Conservation (phyloP, 1,140 invertebrate species). For the Papilio aristodemus region DNA sequence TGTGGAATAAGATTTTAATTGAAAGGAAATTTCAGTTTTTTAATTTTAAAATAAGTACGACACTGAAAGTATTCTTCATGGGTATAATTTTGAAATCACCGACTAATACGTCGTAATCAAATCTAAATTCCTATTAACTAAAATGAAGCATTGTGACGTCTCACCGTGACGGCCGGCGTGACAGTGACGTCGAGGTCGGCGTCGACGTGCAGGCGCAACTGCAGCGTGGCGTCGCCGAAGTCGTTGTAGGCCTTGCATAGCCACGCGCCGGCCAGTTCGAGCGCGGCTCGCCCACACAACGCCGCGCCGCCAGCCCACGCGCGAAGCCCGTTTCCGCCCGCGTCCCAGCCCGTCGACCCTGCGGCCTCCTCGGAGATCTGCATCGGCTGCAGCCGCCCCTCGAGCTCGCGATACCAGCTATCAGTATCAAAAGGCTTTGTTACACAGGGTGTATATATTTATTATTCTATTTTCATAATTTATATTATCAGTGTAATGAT, state of each 20-base stretch:
- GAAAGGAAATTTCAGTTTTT: too few species aligned
- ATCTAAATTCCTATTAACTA: too few species aligned
- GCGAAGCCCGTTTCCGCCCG: slow-evolving; percentile 42
- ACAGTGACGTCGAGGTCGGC: slow-evolving; percentile 53
- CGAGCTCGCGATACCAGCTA: slow-evolving; percentile 63
- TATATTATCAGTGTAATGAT: too few species aligned
- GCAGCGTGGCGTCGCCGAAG: slow-evolving; percentile 62
- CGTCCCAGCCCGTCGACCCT: slow-evolving; percentile 49
- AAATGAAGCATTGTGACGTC: too few species aligned
- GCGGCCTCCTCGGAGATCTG: slow-evolving; percentile 61
- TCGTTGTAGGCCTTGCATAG: slow-evolving; percentile 65
- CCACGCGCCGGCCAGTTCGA: slow-evolving; percentile 52
- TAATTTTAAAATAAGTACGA: too few species aligned
- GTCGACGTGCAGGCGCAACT: slow-evolving; percentile 49
- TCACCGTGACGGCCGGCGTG: slow-evolving; percentile 48
- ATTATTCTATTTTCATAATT: too few species aligned
- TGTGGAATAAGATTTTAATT: too few species aligned
- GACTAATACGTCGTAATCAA: too few species aligned
- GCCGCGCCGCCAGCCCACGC: slow-evolving; percentile 65
- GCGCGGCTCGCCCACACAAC: slow-evolving; percentile 49
- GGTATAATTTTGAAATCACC: too few species aligned
- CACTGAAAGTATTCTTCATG: too few species aligned
- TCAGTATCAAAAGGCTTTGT: neutral
- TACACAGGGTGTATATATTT: too few species aligned
- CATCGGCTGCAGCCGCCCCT: slow-evolving; percentile 35